phyloP scores from a whole-genome alignment of 2,797 vertebrate species.

The Xerus rutilus region DNA sequence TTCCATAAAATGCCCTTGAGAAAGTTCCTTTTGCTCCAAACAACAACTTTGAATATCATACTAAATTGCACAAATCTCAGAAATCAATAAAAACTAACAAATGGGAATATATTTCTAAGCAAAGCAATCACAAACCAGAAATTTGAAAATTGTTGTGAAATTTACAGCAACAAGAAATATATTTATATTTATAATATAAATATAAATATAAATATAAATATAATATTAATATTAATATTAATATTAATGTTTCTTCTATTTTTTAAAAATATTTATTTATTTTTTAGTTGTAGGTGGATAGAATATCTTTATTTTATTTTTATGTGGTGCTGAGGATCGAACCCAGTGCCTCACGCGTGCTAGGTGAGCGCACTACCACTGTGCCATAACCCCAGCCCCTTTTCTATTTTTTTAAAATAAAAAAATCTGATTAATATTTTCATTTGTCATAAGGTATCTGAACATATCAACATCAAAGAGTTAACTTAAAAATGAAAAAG shows the following conservation, averaged over 20 bases:
- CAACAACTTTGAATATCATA: background rate
- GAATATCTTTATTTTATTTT: too few relatives aligned
- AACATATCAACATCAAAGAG: background rate
- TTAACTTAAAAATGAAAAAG: conserved; percentile 22
- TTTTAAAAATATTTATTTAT: too few relatives aligned
- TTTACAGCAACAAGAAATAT: background rate
- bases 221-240: too few relatives aligned
- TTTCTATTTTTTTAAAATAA: background rate
- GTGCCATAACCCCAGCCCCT: background rate
- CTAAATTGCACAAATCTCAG: background rate
- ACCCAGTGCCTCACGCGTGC: too few relatives aligned
- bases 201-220: too few relatives aligned
- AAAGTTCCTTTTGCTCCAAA: background rate
- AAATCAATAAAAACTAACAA: conserved; percentile 34
- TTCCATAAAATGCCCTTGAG: background rate
- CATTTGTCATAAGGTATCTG: conserved; percentile 3
- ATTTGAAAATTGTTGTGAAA: background rate
- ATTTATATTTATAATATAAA: too few relatives aligned
- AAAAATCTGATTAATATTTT: background rate
- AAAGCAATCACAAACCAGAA: conserved; percentile 50
- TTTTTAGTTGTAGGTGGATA: too few relatives aligned
- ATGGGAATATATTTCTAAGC: background rate
- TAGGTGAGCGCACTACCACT: too few relatives aligned
- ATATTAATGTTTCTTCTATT: background rate
- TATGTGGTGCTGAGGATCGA: too few relatives aligned